Base-by-base conservation (phyloP, 2,888 invertebrate species). In the Cinara cedri region DNA sequence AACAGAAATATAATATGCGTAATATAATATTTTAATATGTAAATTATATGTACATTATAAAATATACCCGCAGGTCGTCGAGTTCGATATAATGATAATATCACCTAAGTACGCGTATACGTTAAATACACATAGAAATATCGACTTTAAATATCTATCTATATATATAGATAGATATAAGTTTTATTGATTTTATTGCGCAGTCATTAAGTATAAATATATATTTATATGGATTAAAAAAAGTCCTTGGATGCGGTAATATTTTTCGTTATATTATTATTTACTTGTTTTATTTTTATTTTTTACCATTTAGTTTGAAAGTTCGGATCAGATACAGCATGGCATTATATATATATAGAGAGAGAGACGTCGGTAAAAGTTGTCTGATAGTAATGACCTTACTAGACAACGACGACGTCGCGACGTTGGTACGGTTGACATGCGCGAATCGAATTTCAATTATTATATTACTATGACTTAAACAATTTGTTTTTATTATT, bases 331-430 rank as follows among this genome's bases (percentile, higher is more conserved):
- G 34, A 34, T 34, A n/a, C n/a, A 6, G 34, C 34, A 34, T 4
- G 34, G 34, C 3, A 34, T 72, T 13, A 60, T 11, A 71, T 44
- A n/a, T n/a, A n/a, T n/a, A n/a, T n/a, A n/a, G n/a, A n/a, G n/a
- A n/a, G n/a, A 44, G 21, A 3, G 16, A 66, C 26, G 54, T 70
- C 19, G 3, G 72, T 72, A 72, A 72, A 60, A 72, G 72, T 72
- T 72, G 57, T 72, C 24, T 14, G 13, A 19, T 72, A 72, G 46
- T 4, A 46, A 57, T n/a, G 57, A 72, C 72, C 72, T 72, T 72
- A 57, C 26, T 60, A 24, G 13, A 42, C 14, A 6, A 70, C 13
- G 10, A 19, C n/a, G n/a, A 42, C 42, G n/a, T 9, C 34, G 42
- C 21, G 42, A 72, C 57, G 57, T 54, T 16, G n/a, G 19, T 55